Percentiles rank a stretch among this genome's conserved stretches.
Conservation (phyloP, 1,140 invertebrate species). For the Anoplolepis gracilipes region DNA sequence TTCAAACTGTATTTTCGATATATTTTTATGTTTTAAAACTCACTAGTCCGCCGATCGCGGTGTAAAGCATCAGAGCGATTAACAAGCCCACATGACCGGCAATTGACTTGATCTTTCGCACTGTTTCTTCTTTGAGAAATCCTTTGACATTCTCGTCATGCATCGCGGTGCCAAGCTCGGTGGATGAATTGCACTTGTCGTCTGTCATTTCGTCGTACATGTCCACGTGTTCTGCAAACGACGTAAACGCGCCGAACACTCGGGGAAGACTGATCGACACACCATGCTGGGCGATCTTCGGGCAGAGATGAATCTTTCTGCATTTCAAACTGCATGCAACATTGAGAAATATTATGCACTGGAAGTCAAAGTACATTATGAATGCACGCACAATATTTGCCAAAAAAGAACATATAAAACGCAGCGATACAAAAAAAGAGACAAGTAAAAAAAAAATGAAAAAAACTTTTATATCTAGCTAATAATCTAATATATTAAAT, state of each 20-base stretch:
- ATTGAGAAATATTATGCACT: neutral
- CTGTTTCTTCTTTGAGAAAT: constrained; percentile 50
- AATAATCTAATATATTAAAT: too few species aligned
- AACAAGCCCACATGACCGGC: constrained; percentile 90
- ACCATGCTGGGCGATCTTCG: neutral
- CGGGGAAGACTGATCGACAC: constrained; percentile 19
- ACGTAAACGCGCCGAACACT: constrained; percentile 27
- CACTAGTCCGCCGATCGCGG: constrained; percentile 91
- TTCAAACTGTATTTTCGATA: neutral
- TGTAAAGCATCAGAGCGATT: constrained; percentile 90
- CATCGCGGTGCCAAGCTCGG: neutral
- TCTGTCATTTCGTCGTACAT: neutral
- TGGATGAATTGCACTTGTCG: neutral
- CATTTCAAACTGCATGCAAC: neutral
- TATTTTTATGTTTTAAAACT: constrained; percentile 72
- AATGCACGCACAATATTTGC: neutral
- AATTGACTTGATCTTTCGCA: constrained; percentile 86
- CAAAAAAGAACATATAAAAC: neutral
- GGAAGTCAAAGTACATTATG: neutral
- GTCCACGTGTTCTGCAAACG: neutral
- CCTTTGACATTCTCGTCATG: neutral
- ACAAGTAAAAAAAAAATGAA: too few species aligned
- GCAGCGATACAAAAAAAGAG: too few species aligned
- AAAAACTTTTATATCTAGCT: too few species aligned
- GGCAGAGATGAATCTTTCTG: neutral